Evolutionary conservation across 2,888 invertebrate genomes (phyloP).

Genomic region (Athrips mouffetella): DNA sequence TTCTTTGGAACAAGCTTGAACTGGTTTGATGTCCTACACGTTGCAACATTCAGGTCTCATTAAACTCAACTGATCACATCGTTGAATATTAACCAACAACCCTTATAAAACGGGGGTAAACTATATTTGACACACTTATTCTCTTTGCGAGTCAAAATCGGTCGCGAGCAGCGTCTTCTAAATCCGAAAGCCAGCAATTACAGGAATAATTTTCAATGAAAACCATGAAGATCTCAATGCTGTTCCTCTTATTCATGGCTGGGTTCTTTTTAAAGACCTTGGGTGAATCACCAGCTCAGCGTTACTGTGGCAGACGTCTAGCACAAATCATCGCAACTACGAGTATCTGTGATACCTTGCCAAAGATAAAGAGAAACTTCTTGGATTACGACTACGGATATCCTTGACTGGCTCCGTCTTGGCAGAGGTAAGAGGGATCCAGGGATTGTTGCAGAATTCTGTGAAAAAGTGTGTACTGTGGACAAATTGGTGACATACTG

Average conservation of each 20-base stretch:
- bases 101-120: constrained; percentile 25
- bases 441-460: constrained; percentile 31
- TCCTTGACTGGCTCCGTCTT: too few species aligned
- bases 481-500: constrained; percentile 12
- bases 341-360: too few species aligned
- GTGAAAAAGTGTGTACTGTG: constrained; percentile 21
- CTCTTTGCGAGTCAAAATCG: background rate
- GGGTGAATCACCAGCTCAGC: background rate
- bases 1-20: too few species aligned
- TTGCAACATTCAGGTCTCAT: background rate
- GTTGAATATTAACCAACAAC: constrained; percentile 29
- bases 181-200: too few species aligned
- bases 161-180: background rate
- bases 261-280: background rate
- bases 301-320: constrained; percentile 32
- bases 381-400: too few species aligned
- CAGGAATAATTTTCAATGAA: too few species aligned
- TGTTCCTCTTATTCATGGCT: background rate
- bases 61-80: background rate
- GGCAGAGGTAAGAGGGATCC: too few species aligned
- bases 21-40: too few species aligned
- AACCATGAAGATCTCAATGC: background rate
- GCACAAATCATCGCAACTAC: constrained; percentile 27
- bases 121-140: constrained; percentile 12
- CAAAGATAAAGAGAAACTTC: too few species aligned